Evolutionary conservation across 1,140 invertebrate genomes (phyloP).

Genomic region (Chionoecetes opilio): DNA sequence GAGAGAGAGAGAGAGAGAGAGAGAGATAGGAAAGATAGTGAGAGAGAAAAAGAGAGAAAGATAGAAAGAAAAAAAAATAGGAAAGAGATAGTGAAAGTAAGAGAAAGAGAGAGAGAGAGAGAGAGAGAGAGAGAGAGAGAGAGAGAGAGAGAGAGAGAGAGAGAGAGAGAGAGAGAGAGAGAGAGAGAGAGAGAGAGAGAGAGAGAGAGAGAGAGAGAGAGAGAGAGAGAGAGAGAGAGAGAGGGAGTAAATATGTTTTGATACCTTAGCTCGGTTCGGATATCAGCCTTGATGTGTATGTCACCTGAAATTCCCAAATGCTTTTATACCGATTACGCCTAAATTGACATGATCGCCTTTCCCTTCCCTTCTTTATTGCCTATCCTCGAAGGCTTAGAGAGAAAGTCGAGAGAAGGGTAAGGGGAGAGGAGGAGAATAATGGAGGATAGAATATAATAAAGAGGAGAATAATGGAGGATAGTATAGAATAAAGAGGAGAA

Average conservation of each 20-base stretch:
- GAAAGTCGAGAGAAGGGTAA: background rate
- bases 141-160: background rate
- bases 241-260: background rate
- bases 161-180: background rate
- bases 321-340: background rate
- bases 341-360: background rate
- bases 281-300: background rate
- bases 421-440: background rate
- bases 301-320: background rate
- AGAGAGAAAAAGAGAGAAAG: no score
- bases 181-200: slow-evolving; percentile 18
- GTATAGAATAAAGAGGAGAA: background rate
- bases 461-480: no score
- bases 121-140: no score
- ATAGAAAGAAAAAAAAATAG: no score
- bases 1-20: no score
- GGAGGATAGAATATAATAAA: background rate
- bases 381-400: no score
- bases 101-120: no score
- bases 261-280: no score
- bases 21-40: no score
- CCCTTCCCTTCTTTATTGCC: background rate
- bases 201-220: slow-evolving; percentile 11
- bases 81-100: no score
- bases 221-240: slow-evolving; percentile 27